Evolutionary conservation across 2,888 invertebrate genomes (phyloP), one percentile per base, ranked within the genome.

Genomic region (Yponomeuta sedellus): DNA sequence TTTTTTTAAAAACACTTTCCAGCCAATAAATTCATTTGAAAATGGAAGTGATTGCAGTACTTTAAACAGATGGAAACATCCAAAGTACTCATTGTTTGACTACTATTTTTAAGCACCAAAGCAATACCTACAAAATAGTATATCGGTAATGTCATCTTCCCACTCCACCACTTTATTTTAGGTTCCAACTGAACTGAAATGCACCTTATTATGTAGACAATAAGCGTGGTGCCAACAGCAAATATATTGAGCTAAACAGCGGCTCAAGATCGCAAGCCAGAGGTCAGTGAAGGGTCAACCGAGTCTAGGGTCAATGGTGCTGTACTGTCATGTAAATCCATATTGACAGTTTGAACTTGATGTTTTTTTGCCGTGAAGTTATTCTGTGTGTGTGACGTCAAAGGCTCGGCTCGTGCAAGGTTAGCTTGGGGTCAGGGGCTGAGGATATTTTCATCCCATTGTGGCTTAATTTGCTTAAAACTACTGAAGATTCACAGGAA

Each of bases 271-370:
- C 58, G 58, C 58, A 58, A 58, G 58, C 20, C 58, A 19, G 20
- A 72, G 77, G 80, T 75, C 77, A 77, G 58, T 58, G 20, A 61
- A 52, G 76, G 84, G 82, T 81, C 82, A 81, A 75, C 72, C 70
- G 77, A 75, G 74, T 72, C 76, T 75, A 69, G 71, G 88, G 85
- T 83, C 89, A 85, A 82, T 83, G 85, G 78, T 83, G 58, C 8
- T 2, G 82, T 76, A 84, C 86, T 88, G 87, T 88, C 81, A 85
- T 86, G 82, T 78, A 80, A 77, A 84, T 82, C 74, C 67, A 59
- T 44, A 75, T 72, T 80, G 79, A 77, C 80, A 52, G 44, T 52
- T 52, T 52, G 44, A 52, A 52, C 44, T 16, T 52, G 44, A 16
- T 52, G 12, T 16, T 52, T 52, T n/a, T 52, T 52, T 52, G 44